phyloP scores from a whole-genome alignment of 1,140 invertebrate species.

The Kradibia gibbosae region DNA sequence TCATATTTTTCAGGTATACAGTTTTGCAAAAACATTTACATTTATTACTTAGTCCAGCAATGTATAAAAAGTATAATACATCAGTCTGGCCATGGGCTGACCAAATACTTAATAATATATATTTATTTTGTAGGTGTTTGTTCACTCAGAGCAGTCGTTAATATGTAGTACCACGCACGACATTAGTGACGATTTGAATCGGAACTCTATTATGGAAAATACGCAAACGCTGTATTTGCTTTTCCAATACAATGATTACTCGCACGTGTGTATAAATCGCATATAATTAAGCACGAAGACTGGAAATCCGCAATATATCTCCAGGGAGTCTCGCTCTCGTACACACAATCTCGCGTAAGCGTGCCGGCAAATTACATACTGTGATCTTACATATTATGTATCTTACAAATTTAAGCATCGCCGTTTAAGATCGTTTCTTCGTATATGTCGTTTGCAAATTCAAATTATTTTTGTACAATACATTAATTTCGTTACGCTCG shows the following conservation, averaged over 20 bases:
- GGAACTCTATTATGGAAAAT: conserved; percentile 32
- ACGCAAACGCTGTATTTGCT: conserved; percentile 9
- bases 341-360: conserved; percentile 17
- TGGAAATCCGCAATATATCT: conserved; percentile 37
- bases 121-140: conserved; percentile 37
- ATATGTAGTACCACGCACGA: conserved; percentile 35
- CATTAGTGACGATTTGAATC: conserved; percentile 41
- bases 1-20: conserved; percentile 62
- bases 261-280: conserved; percentile 1
- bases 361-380: conserved; percentile 39
- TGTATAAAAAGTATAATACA: conserved; percentile 70
- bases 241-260: conserved; percentile 37
- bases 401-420: conserved; percentile 47
- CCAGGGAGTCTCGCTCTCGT: background rate
- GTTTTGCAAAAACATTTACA: conserved; percentile 64
- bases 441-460: conserved; percentile 42
- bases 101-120: conserved; percentile 60
- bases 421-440: conserved; percentile 33
- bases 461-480: conserved; percentile 47
- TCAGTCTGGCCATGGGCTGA: conserved; percentile 66
- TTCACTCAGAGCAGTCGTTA: conserved; percentile 34
- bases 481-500: conserved; percentile 41
- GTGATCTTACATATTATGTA: conserved; percentile 39
- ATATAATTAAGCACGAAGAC: conserved; percentile 9
- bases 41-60: conserved; percentile 62